Evolutionary conservation across 2,113 vertebrate species (phyloP).

Genomic region (Elephas maximus): DNA sequence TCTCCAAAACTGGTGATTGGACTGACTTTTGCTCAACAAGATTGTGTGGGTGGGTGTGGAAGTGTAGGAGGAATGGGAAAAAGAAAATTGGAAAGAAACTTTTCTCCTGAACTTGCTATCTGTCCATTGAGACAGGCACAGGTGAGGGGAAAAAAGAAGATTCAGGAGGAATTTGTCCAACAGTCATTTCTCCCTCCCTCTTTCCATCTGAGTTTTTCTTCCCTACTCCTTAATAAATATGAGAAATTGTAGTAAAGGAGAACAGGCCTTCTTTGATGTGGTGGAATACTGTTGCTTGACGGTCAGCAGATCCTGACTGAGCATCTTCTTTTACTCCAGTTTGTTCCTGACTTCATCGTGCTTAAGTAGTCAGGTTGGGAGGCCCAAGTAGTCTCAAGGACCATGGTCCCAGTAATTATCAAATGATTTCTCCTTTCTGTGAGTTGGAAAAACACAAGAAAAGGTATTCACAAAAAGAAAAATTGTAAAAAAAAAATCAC

Average conservation of each 20-base stretch:
- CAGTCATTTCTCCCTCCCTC: too few relatives aligned
- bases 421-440: not conserved
- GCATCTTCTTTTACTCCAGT: not conserved
- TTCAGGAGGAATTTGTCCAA: not conserved
- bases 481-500: not conserved
- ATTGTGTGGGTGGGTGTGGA: too few relatives aligned
- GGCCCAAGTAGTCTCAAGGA: not conserved
- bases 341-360: not conserved
- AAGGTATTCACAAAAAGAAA: too few relatives aligned
- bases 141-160: too few relatives aligned
- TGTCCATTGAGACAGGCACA: too few relatives aligned
- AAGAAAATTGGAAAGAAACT: not conserved
- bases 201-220: not conserved
- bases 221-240: not conserved
- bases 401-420: not conserved
- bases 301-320: not conserved
- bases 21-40: not conserved
- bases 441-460: not conserved
- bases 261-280: fast-evolving
- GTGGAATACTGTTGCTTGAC: not conserved
- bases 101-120: not conserved
- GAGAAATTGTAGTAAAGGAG: not conserved
- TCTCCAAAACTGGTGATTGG: too few relatives aligned
- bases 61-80: not conserved
- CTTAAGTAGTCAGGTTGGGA: not conserved